phyloP scores from a whole-genome alignment of 1,140 invertebrate species.

The Scaptomyza hsui region DNA sequence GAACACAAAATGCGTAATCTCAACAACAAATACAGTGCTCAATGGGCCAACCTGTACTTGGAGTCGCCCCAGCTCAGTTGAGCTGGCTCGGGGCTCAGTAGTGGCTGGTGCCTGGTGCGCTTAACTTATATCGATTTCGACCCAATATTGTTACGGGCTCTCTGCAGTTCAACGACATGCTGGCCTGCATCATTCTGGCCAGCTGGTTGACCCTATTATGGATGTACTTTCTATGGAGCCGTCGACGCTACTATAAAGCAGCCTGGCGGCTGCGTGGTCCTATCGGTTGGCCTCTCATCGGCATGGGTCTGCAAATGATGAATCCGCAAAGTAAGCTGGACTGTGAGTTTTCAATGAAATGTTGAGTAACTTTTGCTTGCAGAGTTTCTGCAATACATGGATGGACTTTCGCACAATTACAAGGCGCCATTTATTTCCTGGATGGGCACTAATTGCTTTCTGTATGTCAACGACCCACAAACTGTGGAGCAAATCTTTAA shows the following conservation, averaged over 20 bases:
- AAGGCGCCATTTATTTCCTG: conserved; percentile 74
- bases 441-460: conserved; percentile 79
- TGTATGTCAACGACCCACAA: conserved; percentile 77
- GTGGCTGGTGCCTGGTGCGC: conserved; percentile 31
- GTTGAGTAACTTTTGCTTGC: not conserved
- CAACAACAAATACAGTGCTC: conserved; percentile 53
- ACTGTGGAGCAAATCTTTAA: conserved; percentile 77
- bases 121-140: conserved; percentile 33
- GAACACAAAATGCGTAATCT: conserved; percentile 54
- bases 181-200: conserved; percentile 55
- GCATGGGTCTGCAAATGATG: conserved; percentile 78
- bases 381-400: conserved; percentile 76
- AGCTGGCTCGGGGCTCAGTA: conserved; percentile 40
- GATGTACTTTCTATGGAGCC: conserved; percentile 74
- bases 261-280: conserved; percentile 71
- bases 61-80: not conserved
- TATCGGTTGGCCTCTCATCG: conserved; percentile 70
- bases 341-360: not conserved
- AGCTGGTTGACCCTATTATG: conserved; percentile 60
- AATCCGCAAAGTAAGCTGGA: conserved; percentile 71
- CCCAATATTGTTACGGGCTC: conserved; percentile 15
- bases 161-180: conserved; percentile 64
- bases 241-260: conserved; percentile 60
- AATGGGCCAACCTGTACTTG: conserved; percentile 37
- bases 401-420: conserved; percentile 57